A percentile compares a stretch with the other conserved stretches of the same genome.
These are phyloP conservation scores for Gymnocypris eckloni DNA, from an alignment of 2,797 vertebrate species.

Conservation along the genomic window DNA sequence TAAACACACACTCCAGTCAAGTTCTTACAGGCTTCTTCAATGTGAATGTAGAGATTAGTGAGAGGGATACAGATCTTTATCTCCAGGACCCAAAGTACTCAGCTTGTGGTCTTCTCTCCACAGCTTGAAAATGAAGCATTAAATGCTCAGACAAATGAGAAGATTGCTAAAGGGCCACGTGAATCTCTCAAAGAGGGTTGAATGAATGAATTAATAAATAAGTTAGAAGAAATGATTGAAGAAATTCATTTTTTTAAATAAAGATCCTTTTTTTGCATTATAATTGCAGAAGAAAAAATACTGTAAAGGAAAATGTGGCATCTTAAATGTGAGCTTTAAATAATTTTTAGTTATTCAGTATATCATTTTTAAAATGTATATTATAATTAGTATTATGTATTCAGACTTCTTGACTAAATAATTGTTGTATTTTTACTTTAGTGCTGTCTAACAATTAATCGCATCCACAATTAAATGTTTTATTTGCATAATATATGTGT, in stretches of 20 bases:
- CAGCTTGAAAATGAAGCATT: neutral
- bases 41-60: constrained; percentile 3
- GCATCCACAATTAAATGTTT: neutral
- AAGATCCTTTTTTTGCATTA: neutral
- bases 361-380: neutral
- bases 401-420: no score
- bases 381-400: neutral
- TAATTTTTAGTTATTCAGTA: neutral
- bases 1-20: constrained; percentile 26
- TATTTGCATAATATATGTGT: neutral
- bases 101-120: neutral
- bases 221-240: neutral
- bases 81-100: neutral
- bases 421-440: neutral
- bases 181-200: no score
- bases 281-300: neutral
- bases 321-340: neutral
- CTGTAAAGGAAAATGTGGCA: neutral
- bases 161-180: neutral
- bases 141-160: neutral
- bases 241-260: neutral
- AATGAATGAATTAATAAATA: neutral
- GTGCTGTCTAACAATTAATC: no score
- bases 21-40: constrained; percentile 39
- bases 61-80: neutral